Evolutionary conservation across 2,888 invertebrate species (phyloP).

Genomic region (Drosophila quinaria): DNA sequence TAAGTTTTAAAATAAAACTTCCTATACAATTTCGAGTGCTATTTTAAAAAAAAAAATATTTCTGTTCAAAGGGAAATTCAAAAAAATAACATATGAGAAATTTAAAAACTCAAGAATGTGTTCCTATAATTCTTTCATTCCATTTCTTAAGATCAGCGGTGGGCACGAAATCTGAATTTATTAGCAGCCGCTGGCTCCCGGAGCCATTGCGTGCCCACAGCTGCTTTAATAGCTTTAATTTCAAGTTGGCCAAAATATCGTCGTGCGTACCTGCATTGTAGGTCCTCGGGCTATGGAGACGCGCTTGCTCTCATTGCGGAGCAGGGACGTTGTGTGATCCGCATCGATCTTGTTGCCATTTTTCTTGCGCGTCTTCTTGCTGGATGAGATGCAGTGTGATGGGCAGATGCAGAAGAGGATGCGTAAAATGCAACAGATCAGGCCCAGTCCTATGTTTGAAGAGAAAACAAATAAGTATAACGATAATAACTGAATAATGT

Average conservation of each 20-base stretch:
- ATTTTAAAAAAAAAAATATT: too few species aligned
- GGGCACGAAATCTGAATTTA: too few species aligned
- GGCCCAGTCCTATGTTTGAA: slow-evolving; percentile 88
- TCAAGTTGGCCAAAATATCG: not conserved
- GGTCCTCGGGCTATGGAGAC: slow-evolving; percentile 85
- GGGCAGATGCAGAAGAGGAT: slow-evolving; percentile 94
- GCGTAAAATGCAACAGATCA: slow-evolving; percentile 93
- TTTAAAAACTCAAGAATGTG: too few species aligned
- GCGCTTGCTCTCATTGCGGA: slow-evolving; percentile 85
- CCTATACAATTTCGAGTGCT: too few species aligned
- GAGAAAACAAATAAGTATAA: not conserved
- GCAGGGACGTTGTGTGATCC: slow-evolving; percentile 85
- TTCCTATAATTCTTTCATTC: too few species aligned
- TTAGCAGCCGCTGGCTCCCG: too few species aligned
- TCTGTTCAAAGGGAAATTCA: too few species aligned
- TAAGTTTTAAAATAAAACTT: too few species aligned
- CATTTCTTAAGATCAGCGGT: too few species aligned
- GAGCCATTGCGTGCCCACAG: too few species aligned
- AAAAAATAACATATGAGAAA: too few species aligned
- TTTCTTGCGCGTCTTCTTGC: slow-evolving; percentile 88
- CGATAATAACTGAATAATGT: not conserved
- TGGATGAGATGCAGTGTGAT: slow-evolving; percentile 90
- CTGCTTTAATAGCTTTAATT: too few species aligned
- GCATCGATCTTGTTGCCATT: slow-evolving; percentile 85
- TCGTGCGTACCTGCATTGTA: slow-evolving; percentile 73